phyloP scores from a whole-genome alignment of 2,888 invertebrate genomes.

The Creontiades dilutus region DNA sequence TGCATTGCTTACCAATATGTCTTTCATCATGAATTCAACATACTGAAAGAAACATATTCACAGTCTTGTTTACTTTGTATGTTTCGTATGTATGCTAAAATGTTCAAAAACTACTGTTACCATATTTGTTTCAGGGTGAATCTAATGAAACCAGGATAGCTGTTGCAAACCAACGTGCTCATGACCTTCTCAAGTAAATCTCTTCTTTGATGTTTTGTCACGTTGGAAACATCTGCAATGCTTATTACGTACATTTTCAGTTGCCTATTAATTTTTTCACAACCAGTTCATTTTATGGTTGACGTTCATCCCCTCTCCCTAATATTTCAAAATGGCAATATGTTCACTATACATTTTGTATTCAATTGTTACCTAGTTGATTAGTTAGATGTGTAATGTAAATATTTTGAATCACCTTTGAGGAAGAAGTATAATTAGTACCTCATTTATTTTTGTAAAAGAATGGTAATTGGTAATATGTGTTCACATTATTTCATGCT shows the following conservation, averaged over 20 bases:
- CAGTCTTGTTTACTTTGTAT: too few species aligned
- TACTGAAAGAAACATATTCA: too few species aligned
- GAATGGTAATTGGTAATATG: slow-evolving; percentile 46
- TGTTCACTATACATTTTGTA: slow-evolving; percentile 52
- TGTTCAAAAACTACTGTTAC: too few species aligned
- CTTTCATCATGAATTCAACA: too few species aligned
- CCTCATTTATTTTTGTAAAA: slow-evolving; percentile 60
- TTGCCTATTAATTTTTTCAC: slow-evolving; percentile 33
- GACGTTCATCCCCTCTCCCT: slow-evolving; percentile 32
- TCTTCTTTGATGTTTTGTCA: slow-evolving; percentile 34
- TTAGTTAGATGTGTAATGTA: slow-evolving; percentile 54
- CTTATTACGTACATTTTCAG: slow-evolving; percentile 47
- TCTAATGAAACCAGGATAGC: slow-evolving; percentile 97
- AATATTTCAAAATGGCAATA: slow-evolving; percentile 53
- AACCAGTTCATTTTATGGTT: slow-evolving; percentile 16
- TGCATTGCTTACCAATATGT: too few species aligned
- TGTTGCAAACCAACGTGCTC: slow-evolving; percentile 97
- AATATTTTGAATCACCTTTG: slow-evolving; percentile 51
- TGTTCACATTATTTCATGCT: slow-evolving; percentile 50
- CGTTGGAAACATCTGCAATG: slow-evolving; percentile 54
- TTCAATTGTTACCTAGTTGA: slow-evolving; percentile 45
- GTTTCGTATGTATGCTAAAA: too few species aligned
- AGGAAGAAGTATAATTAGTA: slow-evolving; percentile 56
- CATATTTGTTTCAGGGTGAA: slow-evolving; percentile 83
- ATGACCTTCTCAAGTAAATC: slow-evolving; percentile 94